A percentile compares a stretch with the other conserved stretches of the same genome.
phyloP scores from a whole-genome alignment of 2,888 invertebrate genomes.

The Ceramica pisi region DNA sequence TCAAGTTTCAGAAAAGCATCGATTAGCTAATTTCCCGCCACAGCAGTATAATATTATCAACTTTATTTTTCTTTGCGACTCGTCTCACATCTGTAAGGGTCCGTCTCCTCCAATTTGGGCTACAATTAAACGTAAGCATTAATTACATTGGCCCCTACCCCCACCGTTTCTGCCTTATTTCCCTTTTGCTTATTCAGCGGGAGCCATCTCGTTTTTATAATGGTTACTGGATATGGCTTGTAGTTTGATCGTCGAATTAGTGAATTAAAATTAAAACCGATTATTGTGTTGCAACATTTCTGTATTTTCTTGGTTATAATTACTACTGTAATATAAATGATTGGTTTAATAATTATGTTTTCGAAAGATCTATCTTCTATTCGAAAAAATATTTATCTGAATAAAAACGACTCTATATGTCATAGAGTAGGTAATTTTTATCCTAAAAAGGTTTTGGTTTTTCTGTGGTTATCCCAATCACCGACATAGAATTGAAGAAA shows the following conservation, averaged over 20 bases:
- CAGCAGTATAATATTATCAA: conserved; percentile 64
- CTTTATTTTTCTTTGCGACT: conserved; percentile 77
- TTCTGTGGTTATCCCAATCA: no score
- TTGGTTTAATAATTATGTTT: no score
- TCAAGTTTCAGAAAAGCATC: not conserved
- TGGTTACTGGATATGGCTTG: conserved; percentile 70
- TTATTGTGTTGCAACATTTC: no score
- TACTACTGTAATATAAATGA: no score
- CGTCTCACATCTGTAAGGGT: conserved; percentile 76
- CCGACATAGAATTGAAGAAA: no score
- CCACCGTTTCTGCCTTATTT: conserved; percentile 83
- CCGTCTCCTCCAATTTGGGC: conserved; percentile 83
- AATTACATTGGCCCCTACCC: conserved; percentile 85
- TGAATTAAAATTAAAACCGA: not conserved
- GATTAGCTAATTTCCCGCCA: conserved; percentile 36
- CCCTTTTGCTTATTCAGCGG: conserved; percentile 89
- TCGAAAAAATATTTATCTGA: no score
- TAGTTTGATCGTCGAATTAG: not conserved
- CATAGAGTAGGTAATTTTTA: no score
- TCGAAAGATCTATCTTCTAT: no score
- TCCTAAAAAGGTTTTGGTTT: no score
- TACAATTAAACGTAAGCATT: conserved; percentile 90
- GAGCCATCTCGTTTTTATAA: conserved; percentile 68
- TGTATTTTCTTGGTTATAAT: no score
- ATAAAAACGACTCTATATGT: no score